phyloP scores from a whole-genome alignment of 2,888 invertebrate genomes.

The Tanaodytes sp. region DNA sequence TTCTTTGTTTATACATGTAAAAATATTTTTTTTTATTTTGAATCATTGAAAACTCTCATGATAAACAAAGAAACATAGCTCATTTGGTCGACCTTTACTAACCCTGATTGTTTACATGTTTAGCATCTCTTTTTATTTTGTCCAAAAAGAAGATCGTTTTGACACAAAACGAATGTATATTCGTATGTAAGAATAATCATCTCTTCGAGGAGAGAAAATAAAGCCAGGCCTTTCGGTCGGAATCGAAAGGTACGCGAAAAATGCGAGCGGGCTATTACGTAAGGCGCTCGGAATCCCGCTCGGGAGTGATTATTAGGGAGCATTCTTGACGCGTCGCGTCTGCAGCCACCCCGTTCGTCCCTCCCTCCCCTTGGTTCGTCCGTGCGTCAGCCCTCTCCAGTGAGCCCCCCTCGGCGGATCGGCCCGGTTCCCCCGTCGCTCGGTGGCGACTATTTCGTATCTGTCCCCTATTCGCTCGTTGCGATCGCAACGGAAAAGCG shows the following conservation, averaged over 20 bases:
- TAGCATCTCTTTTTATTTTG: too few relatives aligned
- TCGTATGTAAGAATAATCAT: conserved; percentile 26
- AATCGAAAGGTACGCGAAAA: conserved; percentile 63
- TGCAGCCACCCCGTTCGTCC: neutral
- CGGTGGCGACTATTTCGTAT: conserved; percentile 14
- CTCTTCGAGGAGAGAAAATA: conserved; percentile 51
- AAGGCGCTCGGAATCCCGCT: conserved; percentile 63
- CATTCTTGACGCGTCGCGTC: conserved; percentile 56
- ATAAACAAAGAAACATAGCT: too few relatives aligned
- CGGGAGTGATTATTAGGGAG: conserved; percentile 67
- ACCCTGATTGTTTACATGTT: too few relatives aligned
- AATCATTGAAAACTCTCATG: too few relatives aligned
- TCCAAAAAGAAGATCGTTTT: too few relatives aligned
- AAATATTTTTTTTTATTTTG: too few relatives aligned
- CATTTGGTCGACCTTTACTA: too few relatives aligned
- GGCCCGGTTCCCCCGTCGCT: neutral
- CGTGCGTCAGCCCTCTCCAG: neutral
- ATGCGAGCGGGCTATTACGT: conserved; percentile 66
- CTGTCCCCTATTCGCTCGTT: conserved; percentile 33
- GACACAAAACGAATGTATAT: too few relatives aligned
- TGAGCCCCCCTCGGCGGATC: neutral
- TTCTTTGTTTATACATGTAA: too few relatives aligned
- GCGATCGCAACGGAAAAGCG: conserved; percentile 44
- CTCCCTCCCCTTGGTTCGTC: neutral
- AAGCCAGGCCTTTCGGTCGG: too few relatives aligned